Base-by-base conservation (phyloP, 2,888 invertebrate genomes). In the Cosmia trapezina region DNA sequence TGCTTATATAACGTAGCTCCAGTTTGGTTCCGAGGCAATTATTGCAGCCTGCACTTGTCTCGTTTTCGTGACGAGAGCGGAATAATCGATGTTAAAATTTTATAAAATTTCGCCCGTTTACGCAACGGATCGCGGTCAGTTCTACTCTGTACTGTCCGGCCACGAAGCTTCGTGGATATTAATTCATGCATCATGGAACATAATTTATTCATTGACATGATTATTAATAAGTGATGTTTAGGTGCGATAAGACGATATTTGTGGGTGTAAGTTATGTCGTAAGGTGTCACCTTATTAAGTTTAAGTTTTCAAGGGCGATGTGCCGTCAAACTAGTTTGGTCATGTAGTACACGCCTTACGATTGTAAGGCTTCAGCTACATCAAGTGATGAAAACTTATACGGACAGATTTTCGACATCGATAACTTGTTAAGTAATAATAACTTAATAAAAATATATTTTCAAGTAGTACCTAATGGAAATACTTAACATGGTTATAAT, bases 181-280 rank as follows among this genome's bases (percentile, higher is more conserved):
- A 81, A 83, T 85, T 89, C 78, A 89, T 83, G 87, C 83, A 83
- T 83, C 86, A 83, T 41, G 68, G 74, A 76, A 81, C 56, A 79
- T 90, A 89, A 91, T 89, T 89, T 86, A 92, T 92, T 89, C 88
- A 89, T 79, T 86, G 88, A 91, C 90, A 90, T 90, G 88, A 89
- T 89, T 91, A 90, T 89, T 88, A 89, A 89, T 89, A 89, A 87
- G 86, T 87, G 90, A 93, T 91, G 89, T 84, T 89, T 88, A 87
- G 88, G 81, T 85, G 86, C 76, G 92, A 93, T 93, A 92, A 92
- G 91, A 89, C 87, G 90, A 88, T 89, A 89, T 91, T 89, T 87
- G 94, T 94, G 91, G 93, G 92, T 92, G 94, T 92, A 88, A 89
- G 87, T 87, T 86, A 91, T 91, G 91, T 92, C 87, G 93, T 89